phyloP scores from a whole-genome alignment of 2,113 vertebrate species.

The Calidris pugnax region DNA sequence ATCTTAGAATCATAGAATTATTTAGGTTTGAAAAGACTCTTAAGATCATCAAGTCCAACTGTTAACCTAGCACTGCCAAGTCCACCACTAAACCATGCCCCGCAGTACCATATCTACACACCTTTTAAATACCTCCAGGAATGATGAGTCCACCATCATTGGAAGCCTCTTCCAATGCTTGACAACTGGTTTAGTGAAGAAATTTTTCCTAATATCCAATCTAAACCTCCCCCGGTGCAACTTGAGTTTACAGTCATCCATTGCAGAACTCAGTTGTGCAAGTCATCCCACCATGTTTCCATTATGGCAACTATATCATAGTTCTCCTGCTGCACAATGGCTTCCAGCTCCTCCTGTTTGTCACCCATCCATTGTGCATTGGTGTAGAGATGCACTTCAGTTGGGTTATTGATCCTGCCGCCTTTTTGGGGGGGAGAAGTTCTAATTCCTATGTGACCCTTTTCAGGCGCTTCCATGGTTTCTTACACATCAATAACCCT shows the following conservation, averaged over 20 bases:
- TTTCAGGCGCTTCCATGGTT: neutral
- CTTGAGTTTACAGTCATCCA: neutral
- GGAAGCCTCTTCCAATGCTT: neutral
- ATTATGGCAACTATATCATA: neutral
- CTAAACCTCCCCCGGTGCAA: neutral
- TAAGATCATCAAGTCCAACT: neutral
- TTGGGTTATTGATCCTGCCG: neutral
- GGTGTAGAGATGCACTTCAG: neutral
- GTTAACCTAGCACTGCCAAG: neutral
- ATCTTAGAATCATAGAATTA: neutral
- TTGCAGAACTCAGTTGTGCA: neutral
- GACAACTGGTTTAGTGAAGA: neutral
- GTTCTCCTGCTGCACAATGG: neutral
- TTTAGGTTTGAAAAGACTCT: neutral
- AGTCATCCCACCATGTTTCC: neutral
- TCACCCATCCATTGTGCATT: neutral
- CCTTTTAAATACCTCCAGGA: neutral
- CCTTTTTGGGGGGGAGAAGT: neutral
- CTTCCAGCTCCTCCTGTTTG: neutral
- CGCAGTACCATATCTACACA: no score
- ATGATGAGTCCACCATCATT: neutral
- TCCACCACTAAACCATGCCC: neutral
- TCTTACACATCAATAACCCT: neutral
- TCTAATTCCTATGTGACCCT: neutral
- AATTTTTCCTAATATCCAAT: neutral